Conservation (phyloP, 2,113 vertebrate species). For the Penelope pileata region DNA sequence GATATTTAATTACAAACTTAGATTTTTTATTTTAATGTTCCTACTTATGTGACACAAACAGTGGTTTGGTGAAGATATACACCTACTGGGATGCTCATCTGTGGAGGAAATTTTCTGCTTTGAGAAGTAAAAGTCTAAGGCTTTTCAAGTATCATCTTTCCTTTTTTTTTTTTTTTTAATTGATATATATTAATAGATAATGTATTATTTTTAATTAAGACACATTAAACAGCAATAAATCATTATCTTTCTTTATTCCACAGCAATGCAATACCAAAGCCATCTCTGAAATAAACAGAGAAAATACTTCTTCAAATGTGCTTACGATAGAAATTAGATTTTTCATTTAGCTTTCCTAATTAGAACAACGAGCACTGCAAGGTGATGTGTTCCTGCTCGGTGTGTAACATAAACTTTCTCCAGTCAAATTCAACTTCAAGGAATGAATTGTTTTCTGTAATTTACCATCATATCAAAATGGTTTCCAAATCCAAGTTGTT, state of each 20-base stretch:
- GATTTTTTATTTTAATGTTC: neutral
- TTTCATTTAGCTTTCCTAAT: neutral
- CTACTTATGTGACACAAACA: neutral
- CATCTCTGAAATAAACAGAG: neutral
- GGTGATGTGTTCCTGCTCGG: neutral
- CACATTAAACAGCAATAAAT: neutral
- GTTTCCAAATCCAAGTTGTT: neutral
- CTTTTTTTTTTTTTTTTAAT: neutral
- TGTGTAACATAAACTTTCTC: neutral
- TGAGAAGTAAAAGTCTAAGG: accelerated
- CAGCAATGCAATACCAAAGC: neutral
- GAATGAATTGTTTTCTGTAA: neutral
- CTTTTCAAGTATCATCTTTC: neutral
- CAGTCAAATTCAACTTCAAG: neutral
- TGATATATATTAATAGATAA: neutral
- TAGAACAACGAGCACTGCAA: neutral
- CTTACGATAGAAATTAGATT: neutral
- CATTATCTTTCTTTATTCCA: neutral
- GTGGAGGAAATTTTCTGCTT: neutral
- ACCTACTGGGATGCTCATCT: neutral
- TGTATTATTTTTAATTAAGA: neutral
- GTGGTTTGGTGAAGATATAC: neutral
- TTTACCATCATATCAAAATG: neutral
- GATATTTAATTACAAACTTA: neutral
- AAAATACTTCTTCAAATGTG: neutral